Percentiles rank a stretch among this genome's conserved stretches.
Evolutionary conservation across 2,113 vertebrate species (phyloP).

Genomic region (Mixornis gularis): DNA sequence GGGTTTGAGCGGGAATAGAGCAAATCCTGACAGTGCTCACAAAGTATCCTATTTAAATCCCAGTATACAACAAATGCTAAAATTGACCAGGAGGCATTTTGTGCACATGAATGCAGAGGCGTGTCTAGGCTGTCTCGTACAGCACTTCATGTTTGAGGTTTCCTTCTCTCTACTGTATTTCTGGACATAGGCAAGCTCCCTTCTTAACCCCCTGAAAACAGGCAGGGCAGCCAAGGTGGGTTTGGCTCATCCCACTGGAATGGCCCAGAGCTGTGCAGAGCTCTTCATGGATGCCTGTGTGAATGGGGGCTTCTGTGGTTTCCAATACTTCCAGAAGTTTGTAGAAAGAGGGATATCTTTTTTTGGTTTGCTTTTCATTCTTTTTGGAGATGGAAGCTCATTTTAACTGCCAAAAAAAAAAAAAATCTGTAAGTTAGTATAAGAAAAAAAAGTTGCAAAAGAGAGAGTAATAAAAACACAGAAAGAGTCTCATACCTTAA

Average conservation of each 20-base stretch:
- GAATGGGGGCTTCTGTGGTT: neutral
- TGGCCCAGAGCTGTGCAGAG: neutral
- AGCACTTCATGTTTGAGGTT: neutral
- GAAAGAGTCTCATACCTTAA: neutral
- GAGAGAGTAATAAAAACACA: neutral
- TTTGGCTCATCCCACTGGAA: neutral
- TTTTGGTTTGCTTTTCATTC: neutral
- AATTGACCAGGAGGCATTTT: neutral
- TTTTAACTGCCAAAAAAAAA: neutral
- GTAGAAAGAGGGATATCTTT: neutral
- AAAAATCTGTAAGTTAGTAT: neutral
- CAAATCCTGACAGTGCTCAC: neutral
- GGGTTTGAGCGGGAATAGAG: neutral
- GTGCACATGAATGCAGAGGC: neutral
- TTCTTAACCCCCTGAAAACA: neutral
- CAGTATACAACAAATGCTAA: neutral
- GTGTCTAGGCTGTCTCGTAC: neutral
- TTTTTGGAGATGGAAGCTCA: neutral
- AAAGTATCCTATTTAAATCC: neutral
- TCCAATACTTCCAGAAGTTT: neutral
- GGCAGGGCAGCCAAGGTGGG: rapidly evolving
- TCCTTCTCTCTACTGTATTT: neutral
- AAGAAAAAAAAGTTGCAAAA: neutral
- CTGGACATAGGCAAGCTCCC: neutral
- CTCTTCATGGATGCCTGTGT: rapidly evolving